Base-by-base conservation (phyloP, 2,888 invertebrate species). In the Dynastes maya region DNA sequence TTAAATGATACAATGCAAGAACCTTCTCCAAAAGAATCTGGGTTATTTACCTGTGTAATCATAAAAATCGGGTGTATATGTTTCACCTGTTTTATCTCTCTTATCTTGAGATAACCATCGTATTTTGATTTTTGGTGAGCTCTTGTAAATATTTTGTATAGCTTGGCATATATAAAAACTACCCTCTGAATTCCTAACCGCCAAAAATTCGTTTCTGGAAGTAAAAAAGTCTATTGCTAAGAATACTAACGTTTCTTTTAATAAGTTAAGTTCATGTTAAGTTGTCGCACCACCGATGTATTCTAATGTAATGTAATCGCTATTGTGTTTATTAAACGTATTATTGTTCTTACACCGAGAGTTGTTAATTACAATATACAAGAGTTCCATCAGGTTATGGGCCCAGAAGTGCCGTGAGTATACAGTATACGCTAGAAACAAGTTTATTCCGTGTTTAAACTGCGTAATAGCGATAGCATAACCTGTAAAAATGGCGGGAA, bases 1-100 rank as follows among this genome's bases (percentile, higher is more conserved):
- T 16, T 74, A 16, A 77, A 40, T 75, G 51, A 1, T 1, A 64
- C 11, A n/a, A 37, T 37, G 13, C 40, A 27, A 61, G 61, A 63
- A 58, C 6, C 16, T 22, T 22, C 22, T 58, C n/a, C 5, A 9
- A 3, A 32, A 68, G 27, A 63, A 16, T n/a, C 13, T 63, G n/a
- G 40, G 16, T n/a, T 55, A 83, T 82, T 83, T 88, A 94, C 96
- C 96, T 85, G 96, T 97, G 81, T 92, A 91, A 87, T 97, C 97
- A 88, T 96, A 96, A 89, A 97, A 97, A 89, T 97, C 97, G 0
- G 96, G 95, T 80, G 94, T 94, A 89, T 96, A 97, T 1, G 95
- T 92, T 88, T 94, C 93, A 1, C 93, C 93, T 9, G 91, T 89
- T 49, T 91, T 89, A 81, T 92, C 92, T 37, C 90, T 90, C 88